Evolutionary conservation across 2,113 vertebrate genomes (phyloP), one percentile per base, ranked within the genome.

Genomic region (Tamias sibiricus): DNA sequence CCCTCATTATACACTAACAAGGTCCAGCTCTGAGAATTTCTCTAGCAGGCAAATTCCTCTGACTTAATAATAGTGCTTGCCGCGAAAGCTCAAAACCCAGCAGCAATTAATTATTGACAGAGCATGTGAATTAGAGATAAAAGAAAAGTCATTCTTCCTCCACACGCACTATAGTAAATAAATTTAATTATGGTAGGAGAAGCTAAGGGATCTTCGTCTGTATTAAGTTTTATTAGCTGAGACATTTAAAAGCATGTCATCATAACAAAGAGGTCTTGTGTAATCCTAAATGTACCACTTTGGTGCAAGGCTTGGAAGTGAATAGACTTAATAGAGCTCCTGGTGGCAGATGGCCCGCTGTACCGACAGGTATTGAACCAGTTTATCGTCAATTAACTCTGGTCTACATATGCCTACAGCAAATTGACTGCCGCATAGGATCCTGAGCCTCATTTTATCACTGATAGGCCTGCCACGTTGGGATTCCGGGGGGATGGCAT

Each of bases 241-340:
- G 98, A 98, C 98, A 97, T 98, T 99, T 98, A 98, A 98, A 98
- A 98, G 98, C 98, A 90, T 98, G 99, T 98, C 98, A 98, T 98
- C 98, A 47, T 97, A 98, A 99, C 98, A 99, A 98, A 99, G 98
- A 98, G 98, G 98, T 97, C 98, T 98, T 74, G 97, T 98, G 98
- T 99, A 98, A 98, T 98, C 98, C 98, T 96, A 97, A 97, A 98
- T 74, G 98, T 85, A 86, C 97, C 71, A 95, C 98, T 98, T 98
- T 47, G 97, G 85, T 94, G 96, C 96, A 76, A 30, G 94, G 80
- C 98, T 98, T 90, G 30, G 95, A 95, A 98, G 98, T 98, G 98
- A 98, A 98, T 94, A 72, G 98, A 95, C 96, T 98, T 98, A 98
- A 98, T 97, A 97, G 98, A 98, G 97, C 96, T 97, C 98, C 72